A percentile compares a stretch with the other conserved stretches of the same genome.
Evolutionary conservation across 2,113 vertebrate species (phyloP).

Genomic region (Platichthys flesus): DNA sequence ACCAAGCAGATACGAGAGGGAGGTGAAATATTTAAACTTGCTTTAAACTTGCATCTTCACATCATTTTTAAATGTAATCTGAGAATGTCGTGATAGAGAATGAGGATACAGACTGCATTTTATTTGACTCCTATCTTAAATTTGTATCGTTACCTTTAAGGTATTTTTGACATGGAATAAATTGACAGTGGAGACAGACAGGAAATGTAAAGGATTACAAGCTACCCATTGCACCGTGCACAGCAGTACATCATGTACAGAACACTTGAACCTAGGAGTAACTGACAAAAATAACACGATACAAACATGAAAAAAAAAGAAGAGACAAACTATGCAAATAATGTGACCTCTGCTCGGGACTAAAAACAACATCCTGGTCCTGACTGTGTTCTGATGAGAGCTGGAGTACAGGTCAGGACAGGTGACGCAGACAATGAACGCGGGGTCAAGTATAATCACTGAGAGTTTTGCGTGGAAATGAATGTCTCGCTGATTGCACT

Average conservation of each 20-base stretch:
- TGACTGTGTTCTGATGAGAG: conserved; percentile 37
- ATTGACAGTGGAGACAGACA: not conserved
- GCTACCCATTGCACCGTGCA: not conserved
- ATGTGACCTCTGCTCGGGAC: conserved; percentile 5
- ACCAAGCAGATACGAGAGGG: not conserved
- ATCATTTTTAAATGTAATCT: not conserved
- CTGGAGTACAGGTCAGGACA: conserved; percentile 37
- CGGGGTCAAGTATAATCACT: conserved; percentile 46
- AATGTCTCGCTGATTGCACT: conserved; percentile 61
- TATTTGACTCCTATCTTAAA: too few species aligned
- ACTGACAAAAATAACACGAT: not conserved
- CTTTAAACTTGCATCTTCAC: too few species aligned
- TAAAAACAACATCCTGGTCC: conserved; percentile 18
- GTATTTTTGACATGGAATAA: not conserved
- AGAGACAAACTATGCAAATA: conserved; percentile 13
- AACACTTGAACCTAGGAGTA: not conserved
- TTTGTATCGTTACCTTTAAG: not conserved
- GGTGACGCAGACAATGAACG: conserved; percentile 14
- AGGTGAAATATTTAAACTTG: not conserved
- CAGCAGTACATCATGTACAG: not conserved
- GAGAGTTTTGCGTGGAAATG: conserved; percentile 39
- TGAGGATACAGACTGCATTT: too few species aligned
- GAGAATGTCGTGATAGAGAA: not conserved
- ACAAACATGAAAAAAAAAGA: not conserved
- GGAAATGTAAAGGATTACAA: not conserved